Evolutionary conservation across 1,140 invertebrate genomes (phyloP).

Genomic region (Drosophila novamexicana): DNA sequence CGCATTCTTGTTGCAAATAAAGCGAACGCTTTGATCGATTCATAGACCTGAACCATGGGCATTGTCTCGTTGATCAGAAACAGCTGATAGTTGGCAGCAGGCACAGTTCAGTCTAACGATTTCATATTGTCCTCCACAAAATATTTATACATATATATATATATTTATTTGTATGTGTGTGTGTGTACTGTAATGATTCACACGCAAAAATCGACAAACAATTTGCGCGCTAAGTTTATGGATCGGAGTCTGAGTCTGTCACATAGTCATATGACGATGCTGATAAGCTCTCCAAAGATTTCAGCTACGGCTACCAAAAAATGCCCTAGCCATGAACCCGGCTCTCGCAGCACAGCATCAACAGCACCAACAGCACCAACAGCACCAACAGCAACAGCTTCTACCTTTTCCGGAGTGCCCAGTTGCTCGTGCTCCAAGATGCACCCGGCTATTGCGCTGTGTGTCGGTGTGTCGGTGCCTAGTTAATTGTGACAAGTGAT

Average conservation of each 20-base stretch:
- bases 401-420: background rate
- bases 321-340: slow-evolving; percentile 21
- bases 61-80: too few species aligned
- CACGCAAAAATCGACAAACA: too few species aligned
- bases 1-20: background rate
- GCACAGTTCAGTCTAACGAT: too few species aligned
- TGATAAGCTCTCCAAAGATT: slow-evolving; percentile 24
- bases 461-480: background rate
- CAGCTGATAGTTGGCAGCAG: too few species aligned
- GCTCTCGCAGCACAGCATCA: background rate
- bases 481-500: slow-evolving; percentile 26
- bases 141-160: too few species aligned
- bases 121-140: too few species aligned
- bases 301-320: background rate
- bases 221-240: background rate
- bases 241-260: slow-evolving; percentile 9
- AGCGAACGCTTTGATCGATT: background rate
- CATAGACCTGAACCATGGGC: background rate
- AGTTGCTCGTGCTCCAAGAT: background rate
- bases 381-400: background rate
- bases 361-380: background rate
- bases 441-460: too few species aligned
- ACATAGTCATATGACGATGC: slow-evolving; percentile 19
- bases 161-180: too few species aligned
- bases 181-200: too few species aligned